Evolutionary conservation across 2,113 vertebrate genomes (phyloP).

Genomic region (Etheostoma cragini): DNA sequence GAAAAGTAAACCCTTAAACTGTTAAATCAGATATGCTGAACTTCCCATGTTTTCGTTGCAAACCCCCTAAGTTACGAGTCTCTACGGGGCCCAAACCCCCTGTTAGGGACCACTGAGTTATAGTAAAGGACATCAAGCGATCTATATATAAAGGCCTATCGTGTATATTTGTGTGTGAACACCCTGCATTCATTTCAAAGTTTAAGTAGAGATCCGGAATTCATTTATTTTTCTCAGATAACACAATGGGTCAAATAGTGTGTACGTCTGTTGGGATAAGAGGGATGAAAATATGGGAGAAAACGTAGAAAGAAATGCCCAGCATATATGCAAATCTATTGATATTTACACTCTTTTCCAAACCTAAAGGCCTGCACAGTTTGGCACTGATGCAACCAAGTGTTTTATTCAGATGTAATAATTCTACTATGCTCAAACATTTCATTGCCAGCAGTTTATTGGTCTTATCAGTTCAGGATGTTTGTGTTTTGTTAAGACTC

Average conservation of each 20-base stretch:
- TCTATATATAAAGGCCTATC: no score
- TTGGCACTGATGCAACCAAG: constrained; percentile 47
- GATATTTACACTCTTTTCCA: not conserved
- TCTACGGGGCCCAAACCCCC: not conserved
- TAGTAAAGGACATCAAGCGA: not conserved
- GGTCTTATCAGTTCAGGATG: not conserved
- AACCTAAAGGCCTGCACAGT: constrained; percentile 14
- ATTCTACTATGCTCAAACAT: constrained; percentile 1
- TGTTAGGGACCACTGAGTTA: not conserved
- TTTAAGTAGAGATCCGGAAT: not conserved
- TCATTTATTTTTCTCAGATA: not conserved
- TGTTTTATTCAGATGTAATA: constrained; percentile 58
- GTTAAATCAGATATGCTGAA: no score
- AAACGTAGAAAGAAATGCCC: not conserved
- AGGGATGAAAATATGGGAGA: not conserved
- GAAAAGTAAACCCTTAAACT: not conserved
- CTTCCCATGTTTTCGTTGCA: not conserved
- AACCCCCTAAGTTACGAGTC: not conserved
- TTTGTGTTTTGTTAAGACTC: not conserved
- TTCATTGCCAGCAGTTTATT: not conserved
- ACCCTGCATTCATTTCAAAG: not conserved
- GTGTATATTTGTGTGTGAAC: no score
- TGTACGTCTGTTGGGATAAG: no score
- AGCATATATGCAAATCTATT: not conserved
- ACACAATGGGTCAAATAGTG: no score